Evolutionary conservation across 2,888 invertebrate species (phyloP), one percentile per base, ranked within the genome.

Genomic region (Chelonus formosanus): DNA sequence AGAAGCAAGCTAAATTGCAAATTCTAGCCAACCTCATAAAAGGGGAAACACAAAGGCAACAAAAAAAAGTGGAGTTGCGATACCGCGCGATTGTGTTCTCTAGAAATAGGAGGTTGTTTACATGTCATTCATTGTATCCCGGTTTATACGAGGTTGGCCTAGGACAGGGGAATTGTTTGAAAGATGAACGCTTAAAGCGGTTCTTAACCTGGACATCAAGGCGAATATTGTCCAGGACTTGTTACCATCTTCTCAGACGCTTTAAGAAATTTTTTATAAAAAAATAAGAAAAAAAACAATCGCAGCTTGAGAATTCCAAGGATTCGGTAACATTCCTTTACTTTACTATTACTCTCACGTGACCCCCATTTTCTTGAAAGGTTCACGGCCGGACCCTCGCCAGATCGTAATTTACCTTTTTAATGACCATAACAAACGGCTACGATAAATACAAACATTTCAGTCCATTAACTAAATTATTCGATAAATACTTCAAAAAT

Each of bases 91-190:
- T 64, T 62, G 52, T 69, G 43, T 60, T 56, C 35, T 43, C 63
- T 35, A 62, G 63, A 70, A 72, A 20, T 20, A 20, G 20, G 20
- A 74, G 70, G 67, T 72, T 78, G 73, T 75, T 74, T 75, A 73
- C 75, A 73, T 74, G 77, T 75, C 75, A 74, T 76, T 76, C 74
- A 71, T 76, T 72, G 67, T 63, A 57, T 63, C 61, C 68, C 54
- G 66, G 63, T 45, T 65, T 34, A 67, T 68, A 44, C 36, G 52
- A 43, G 31, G 32, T 34, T 50, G 54, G 5, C 4, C n/a, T 8
- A 45, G 50, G 31, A 34, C 8, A 48, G 45, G 7, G 7, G 53
- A 34, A 50, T 36, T 20, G 20, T 20, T 47, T 20, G 43, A 56
- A 10, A 20, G 55, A 57, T 63, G 48, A 50, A 63, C 52, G 62